Conservation (phyloP, 2,113 vertebrate genomes). For the Rhabdomys dilectus region DNA sequence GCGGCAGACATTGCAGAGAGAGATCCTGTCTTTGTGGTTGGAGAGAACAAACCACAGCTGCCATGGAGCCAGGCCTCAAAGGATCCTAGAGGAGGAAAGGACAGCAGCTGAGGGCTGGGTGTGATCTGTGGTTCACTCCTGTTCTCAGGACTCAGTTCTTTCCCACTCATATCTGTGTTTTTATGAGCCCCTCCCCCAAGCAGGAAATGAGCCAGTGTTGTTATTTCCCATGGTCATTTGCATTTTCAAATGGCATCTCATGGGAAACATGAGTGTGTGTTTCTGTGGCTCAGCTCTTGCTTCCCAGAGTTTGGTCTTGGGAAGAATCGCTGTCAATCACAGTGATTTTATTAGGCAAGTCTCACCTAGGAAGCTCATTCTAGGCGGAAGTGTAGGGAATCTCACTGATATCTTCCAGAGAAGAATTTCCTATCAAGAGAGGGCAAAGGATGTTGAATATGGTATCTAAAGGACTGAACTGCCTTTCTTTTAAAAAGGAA, state of each 20-base stretch:
- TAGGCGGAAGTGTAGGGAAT: neutral
- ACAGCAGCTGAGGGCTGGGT: neutral
- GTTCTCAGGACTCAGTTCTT: neutral
- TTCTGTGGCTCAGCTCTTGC: neutral
- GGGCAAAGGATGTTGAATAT: neutral
- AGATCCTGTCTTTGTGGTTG: neutral
- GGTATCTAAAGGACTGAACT: neutral
- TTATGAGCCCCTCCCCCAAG: neutral
- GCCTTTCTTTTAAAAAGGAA: neutral
- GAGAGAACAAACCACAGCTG: neutral
- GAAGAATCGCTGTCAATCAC: neutral
- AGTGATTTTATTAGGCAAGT: neutral
- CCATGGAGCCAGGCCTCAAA: neutral
- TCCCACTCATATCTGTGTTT: neutral
- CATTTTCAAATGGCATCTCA: neutral
- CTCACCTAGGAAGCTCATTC: neutral
- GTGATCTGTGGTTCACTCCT: neutral
- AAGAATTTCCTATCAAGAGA: neutral
- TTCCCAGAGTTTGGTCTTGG: slow-evolving; percentile 21
- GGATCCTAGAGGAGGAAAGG: no score
- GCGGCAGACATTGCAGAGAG: neutral
- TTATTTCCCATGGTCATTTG: neutral
- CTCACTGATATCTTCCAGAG: neutral
- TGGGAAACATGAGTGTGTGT: neutral
- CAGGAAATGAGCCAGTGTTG: neutral